Percentiles rank a stretch among this genome's conserved stretches.
Conservation (phyloP, 2,797 vertebrate genomes). For the Hyperoplus immaculatus region DNA sequence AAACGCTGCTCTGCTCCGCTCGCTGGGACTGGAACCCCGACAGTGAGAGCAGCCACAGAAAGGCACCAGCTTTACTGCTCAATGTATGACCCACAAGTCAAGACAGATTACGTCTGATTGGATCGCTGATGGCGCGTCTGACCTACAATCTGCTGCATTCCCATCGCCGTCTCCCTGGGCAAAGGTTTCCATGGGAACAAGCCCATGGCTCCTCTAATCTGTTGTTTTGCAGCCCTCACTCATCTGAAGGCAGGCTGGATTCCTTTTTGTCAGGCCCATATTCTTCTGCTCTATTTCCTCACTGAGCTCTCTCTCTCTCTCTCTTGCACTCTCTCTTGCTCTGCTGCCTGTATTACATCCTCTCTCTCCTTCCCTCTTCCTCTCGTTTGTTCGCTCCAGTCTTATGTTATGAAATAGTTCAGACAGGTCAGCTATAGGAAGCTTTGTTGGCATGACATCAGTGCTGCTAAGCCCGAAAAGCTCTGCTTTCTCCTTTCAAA, state of each 20-base stretch:
- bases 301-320: slow-evolving; percentile 25
- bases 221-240: slow-evolving; percentile 82
- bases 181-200: slow-evolving; percentile 90
- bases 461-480: neutral
- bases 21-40: slow-evolving; percentile 10
- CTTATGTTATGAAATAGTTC: slow-evolving; percentile 12
- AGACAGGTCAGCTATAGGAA: slow-evolving; percentile 1
- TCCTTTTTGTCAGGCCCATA: slow-evolving; percentile 85
- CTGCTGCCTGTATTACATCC: neutral
- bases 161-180: slow-evolving; percentile 75
- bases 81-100: slow-evolving; percentile 78
- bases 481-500: neutral
- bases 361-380: neutral
- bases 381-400: neutral
- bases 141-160: slow-evolving; percentile 83
- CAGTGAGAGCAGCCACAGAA: slow-evolving; percentile 61
- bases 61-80: slow-evolving; percentile 67
- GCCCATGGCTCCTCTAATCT: slow-evolving; percentile 81
- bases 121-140: slow-evolving; percentile 80
- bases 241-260: slow-evolving; percentile 83
- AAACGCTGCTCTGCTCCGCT: neutral
- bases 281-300: slow-evolving; percentile 89
- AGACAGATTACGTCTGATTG: slow-evolving; percentile 79
- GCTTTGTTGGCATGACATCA: slow-evolving; percentile 10
- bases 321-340: neutral